phyloP scores from a whole-genome alignment of 1,140 invertebrate species.

The Rhopalosiphum maidis region DNA sequence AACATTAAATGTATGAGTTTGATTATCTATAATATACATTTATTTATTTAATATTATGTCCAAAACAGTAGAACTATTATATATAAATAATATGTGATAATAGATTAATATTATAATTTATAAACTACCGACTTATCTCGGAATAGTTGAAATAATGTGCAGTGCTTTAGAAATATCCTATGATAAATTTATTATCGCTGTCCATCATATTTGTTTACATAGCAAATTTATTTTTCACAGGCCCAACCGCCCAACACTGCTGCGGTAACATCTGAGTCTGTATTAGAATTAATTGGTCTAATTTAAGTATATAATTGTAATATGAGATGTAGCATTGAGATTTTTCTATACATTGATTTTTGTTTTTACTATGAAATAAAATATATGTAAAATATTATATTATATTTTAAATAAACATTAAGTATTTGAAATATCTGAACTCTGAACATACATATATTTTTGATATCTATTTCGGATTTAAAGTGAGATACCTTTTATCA shows the following conservation, averaged over 20 bases:
- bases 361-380: not conserved
- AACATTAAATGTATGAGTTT: not conserved
- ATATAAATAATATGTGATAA: not conserved
- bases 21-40: not conserved
- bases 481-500: too few relatives aligned
- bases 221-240: not conserved
- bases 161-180: not conserved
- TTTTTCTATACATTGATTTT: not conserved
- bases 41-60: not conserved
- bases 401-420: too few relatives aligned
- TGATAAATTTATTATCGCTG: not conserved
- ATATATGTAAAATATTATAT: too few relatives aligned
- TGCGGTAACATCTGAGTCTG: not conserved
- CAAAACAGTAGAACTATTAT: not conserved
- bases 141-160: not conserved
- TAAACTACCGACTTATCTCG: not conserved
- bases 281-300: not conserved
- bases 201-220: not conserved
- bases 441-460: too few relatives aligned
- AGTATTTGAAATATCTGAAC: too few relatives aligned
- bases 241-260: not conserved
- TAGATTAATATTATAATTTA: conserved; percentile 18
- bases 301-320: not conserved
- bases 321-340: not conserved
- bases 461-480: too few relatives aligned